Evolutionary conservation across 2,113 vertebrate genomes (phyloP).

Genomic region (Barbus barbus): DNA sequence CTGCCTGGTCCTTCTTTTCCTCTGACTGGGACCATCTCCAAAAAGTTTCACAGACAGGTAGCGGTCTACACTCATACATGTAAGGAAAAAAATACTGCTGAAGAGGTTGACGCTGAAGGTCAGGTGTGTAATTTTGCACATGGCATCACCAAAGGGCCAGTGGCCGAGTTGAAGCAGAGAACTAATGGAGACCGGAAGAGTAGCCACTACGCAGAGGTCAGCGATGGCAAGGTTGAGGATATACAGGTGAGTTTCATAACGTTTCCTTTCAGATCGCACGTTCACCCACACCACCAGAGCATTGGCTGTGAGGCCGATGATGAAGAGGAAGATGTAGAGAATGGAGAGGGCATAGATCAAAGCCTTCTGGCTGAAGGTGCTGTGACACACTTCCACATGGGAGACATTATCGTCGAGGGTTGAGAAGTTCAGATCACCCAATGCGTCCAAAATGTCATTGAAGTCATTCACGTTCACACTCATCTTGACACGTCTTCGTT

Average conservation of each 20-base stretch:
- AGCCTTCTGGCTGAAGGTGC: conserved; percentile 71
- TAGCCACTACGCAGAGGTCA: conserved; percentile 86
- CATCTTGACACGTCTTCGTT: conserved; percentile 52
- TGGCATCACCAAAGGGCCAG: conserved; percentile 86
- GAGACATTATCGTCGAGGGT: conserved; percentile 73
- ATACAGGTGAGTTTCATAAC: conserved; percentile 88
- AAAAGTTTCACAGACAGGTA: conserved; percentile 75
- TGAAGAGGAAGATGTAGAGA: conserved; percentile 88
- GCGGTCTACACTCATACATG: conserved; percentile 74
- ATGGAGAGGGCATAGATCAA: conserved; percentile 82
- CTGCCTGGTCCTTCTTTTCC: conserved; percentile 76
- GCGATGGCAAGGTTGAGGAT: conserved; percentile 88
- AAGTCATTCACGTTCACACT: conserved; percentile 63
- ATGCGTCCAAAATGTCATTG: conserved; percentile 75
- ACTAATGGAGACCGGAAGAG: conserved; percentile 86
- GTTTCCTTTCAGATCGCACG: conserved; percentile 80
- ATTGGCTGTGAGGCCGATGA: conserved; percentile 86
- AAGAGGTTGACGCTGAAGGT: conserved; percentile 91
- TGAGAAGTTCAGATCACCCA: conserved; percentile 81
- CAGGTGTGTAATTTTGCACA: conserved; percentile 87
- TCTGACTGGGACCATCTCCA: conserved; percentile 61
- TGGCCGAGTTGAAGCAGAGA: conserved; percentile 86
- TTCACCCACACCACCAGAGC: conserved; percentile 87
- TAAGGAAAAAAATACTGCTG: conserved; percentile 91
- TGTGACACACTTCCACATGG: conserved; percentile 73